A percentile compares a stretch with the other conserved stretches of the same genome.
Evolutionary conservation across 2,888 invertebrate species (phyloP).

Genomic region (Hydrotaea cyrtoneurina): DNA sequence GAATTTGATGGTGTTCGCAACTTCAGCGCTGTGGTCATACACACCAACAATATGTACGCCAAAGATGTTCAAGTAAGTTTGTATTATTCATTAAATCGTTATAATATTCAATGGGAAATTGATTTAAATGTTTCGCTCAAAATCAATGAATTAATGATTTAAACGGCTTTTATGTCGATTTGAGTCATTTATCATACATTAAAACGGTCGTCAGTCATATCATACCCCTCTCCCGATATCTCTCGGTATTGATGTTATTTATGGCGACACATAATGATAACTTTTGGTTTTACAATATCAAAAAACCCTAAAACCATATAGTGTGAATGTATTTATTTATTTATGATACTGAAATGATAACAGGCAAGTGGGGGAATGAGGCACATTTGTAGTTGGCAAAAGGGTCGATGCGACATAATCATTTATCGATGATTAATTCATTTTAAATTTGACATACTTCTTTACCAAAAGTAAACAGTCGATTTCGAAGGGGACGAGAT

Average conservation of each 20-base stretch:
- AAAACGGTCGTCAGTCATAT: slow-evolving; percentile 27
- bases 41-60: slow-evolving; percentile 88
- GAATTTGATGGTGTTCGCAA: slow-evolving; percentile 90
- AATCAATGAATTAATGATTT: slow-evolving; percentile 17
- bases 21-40: slow-evolving; percentile 88
- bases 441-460: slow-evolving; percentile 52
- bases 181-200: slow-evolving; percentile 41
- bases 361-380: not conserved
- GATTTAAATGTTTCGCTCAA: not conserved
- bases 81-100: not conserved
- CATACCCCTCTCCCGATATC: not conserved
- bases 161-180: not conserved
- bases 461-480: not conserved
- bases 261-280: slow-evolving; percentile 56
- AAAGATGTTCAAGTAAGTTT: slow-evolving; percentile 87
- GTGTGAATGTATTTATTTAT: slow-evolving; percentile 1
- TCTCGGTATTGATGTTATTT: slow-evolving; percentile 47
- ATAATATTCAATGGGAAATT: not conserved
- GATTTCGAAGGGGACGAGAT: not conserved
- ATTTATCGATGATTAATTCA: slow-evolving; percentile 45
- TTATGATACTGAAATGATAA: slow-evolving; percentile 8
- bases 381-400: not conserved
- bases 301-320: slow-evolving; percentile 25
- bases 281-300: slow-evolving; percentile 41
- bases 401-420: slow-evolving; percentile 3